Evolutionary conservation across 1,140 invertebrate genomes (phyloP), one percentile per base, ranked within the genome.

Genomic region (Lordiphosa mommai): DNA sequence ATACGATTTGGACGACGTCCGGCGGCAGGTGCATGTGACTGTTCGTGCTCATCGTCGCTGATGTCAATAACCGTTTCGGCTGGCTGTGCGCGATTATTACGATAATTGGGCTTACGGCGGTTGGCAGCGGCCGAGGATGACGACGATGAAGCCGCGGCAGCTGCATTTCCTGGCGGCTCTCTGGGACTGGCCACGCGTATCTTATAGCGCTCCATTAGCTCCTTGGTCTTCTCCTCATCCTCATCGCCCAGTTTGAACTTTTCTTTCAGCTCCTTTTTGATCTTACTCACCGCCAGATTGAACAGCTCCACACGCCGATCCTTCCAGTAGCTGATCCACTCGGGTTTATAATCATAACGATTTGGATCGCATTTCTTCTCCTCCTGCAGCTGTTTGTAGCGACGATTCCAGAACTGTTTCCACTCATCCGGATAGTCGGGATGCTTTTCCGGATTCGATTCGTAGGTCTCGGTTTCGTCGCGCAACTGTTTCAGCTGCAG

Each of bases 241-340:
- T 88, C 74, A 17, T 88, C 86, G 20, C 89, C 86, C 2, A 92
- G 61, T 57, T 91, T 89, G 5, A 92, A 80, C 30, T 91, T 90
- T 4, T 90, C 90, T 30, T 90, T 90, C 3, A 92, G 90, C 29
- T 92, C 91, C 55, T 91, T 82, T 12, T 88, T 87, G 36, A 88
- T 85, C 38, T 86, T 86, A 20, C 76, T 72, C 1, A 84, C 63
- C 0, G 72, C 44, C 13, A 92, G 92, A 8, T 92, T 91, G 71
- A 95, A 93, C 2, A 96, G 87, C 55, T 95, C 93, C 14, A 93
- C 92, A 92, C 96, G 94, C 9, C 94, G 91, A 50, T 92, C 92
- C 72, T 94, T 95, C 95, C 95, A 96, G 73, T 92, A 95, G 29
- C 92, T 89, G 34, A 96, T 95, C 95, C 95, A 96, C 69, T 96